Evolutionary conservation across 2,888 invertebrate species (phyloP), one percentile per base, ranked within the genome.

Genomic region (Agonopterix heracliana): DNA sequence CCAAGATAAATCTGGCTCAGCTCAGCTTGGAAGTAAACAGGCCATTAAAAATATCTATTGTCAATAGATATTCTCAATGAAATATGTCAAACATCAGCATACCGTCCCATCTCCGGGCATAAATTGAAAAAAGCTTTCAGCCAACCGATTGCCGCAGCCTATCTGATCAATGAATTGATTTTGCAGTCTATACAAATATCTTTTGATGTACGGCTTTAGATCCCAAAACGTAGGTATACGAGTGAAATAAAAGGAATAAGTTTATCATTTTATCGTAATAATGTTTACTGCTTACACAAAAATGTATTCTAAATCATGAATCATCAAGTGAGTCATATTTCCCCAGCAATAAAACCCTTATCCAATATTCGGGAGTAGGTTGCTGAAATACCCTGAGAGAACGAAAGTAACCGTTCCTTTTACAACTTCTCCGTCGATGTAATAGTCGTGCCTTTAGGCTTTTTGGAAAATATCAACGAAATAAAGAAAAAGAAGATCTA

Each of bases 61-160:
- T 41, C 41, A 38, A n/a, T n/a, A n/a, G 12, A 50, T 50, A 56
- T 42, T 45, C 36, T 49, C 46, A 48, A 58, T 52, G 47, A 48
- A 62, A 64, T 59, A 57, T 55, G 53, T 62, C 60, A 61, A 64
- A 63, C 55, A 59, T 57, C 59, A 59, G 49, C 48, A 51, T 50
- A 26, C 43, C 38, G 49, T 45, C 50, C 45, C 50, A 48, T 54
- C 52, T 52, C 54, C 57, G 55, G 51, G 53, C 59, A 56, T 61
- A 66, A 67, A 72, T 68, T 67, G 67, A 65, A 74, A 72, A 71
- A 63, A 66, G 71, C 68, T 71, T 71, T 66, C 60, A 62, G 60
- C 44, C 41, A 41, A 59, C 63, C 63, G 63, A 67, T 68, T 63
- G 63, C 51, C 57, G 49, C 53, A 64, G 52, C 60, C 64, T 64